Conservation (phyloP, 1,140 invertebrate genomes). For the Mizuhopecten yessoensis region DNA sequence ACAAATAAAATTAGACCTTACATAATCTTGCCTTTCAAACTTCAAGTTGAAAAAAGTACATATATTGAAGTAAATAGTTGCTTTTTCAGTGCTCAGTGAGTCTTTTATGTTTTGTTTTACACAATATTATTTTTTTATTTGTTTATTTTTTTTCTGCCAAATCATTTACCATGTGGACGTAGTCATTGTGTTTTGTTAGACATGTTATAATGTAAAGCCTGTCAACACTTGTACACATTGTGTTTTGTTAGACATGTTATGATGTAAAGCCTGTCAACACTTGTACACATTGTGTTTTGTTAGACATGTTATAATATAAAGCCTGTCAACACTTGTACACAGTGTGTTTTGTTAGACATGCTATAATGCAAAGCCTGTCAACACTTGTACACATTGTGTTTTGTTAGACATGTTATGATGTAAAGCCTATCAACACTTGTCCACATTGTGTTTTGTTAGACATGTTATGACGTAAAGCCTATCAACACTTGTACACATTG, state of each 20-base stretch:
- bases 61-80: neutral
- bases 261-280: neutral
- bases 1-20: neutral
- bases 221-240: neutral
- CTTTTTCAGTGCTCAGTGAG: neutral
- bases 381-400: too few species aligned
- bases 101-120: neutral
- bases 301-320: neutral
- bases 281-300: neutral
- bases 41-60: neutral
- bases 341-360: neutral
- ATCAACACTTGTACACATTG: neutral
- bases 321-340: neutral
- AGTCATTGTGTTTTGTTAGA: neutral
- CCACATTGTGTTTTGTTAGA: neutral
- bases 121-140: conserved; percentile 27
- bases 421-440: neutral
- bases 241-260: neutral
- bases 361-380: neutral
- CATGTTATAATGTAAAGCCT: neutral
- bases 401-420: too few species aligned
- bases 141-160: neutral
- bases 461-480: too few species aligned
- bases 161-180: neutral
- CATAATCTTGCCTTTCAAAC: neutral